Base-by-base conservation (phyloP, 2,113 vertebrate species). In the Shinisaurus crocodilurus region DNA sequence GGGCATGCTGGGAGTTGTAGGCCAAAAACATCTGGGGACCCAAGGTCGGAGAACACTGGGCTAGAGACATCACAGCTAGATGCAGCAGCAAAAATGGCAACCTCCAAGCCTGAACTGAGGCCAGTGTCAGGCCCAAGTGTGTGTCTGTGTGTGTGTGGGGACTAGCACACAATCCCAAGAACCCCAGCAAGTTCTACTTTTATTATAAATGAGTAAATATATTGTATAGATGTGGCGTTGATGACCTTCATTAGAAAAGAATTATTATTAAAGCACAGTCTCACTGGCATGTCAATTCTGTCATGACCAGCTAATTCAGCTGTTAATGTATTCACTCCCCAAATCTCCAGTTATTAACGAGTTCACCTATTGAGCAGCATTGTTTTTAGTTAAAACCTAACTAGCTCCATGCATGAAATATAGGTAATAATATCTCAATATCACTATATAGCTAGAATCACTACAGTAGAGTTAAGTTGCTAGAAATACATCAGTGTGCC, bases 391-490 rank as follows among this genome's bases (percentile, higher is more conserved):
- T 89, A 89, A 91, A 94, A 65, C 8, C 6, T 82, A 34, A 74
- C 54, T 8, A 40, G 57, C 12, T 82, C 95, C 93, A 92, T 54
- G 90, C 23, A 86, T 85, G 90, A 94, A 91, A 82, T 90, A 65
- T n/a, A 20, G 48, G 76, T 79, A 88, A 80, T 88, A 88, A 69
- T 91, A 92, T 0, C 2, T 67, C 76, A 93, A 54, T 43, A 37
- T 83, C 88, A 27, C 45, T 82, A 70, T 86, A 25, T 15, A 10
- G 27, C 74, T 86, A 77, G 12, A n/a, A 29, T 77, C 45, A 40
- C 37, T 8, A 5, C 63, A 60, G 74, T 89, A 32, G 43, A 85
- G 90, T 91, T n/a, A 54, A 92, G 69, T 37, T 72, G 83, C 81
- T 69, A 63, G 82, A 94, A 88, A 88, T 90, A n/a, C 18, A 37